These are phyloP conservation scores for Psittacara wagleri DNA, from an alignment of 2,113 vertebrate species.

Conservation along the genomic window DNA sequence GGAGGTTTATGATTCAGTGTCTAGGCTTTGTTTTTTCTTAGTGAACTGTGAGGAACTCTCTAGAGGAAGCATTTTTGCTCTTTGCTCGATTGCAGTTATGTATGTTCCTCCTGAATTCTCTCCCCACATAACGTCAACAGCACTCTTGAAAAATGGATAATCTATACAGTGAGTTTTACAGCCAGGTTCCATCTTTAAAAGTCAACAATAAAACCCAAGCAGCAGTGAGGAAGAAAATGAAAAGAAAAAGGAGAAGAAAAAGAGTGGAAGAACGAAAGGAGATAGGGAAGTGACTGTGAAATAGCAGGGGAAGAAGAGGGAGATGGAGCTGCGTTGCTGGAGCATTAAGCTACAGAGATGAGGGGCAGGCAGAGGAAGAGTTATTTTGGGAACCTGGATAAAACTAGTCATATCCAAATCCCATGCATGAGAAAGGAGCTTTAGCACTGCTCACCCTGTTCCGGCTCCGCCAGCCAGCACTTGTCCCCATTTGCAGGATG, in stretches of 20 bases:
- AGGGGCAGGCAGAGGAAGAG: neutral
- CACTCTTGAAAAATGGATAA: conserved; percentile 61
- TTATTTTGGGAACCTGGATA: neutral
- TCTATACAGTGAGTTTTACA: conserved; percentile 38
- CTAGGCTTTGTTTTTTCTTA: conserved; percentile 41
- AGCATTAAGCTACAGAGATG: neutral
- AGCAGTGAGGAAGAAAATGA: neutral
- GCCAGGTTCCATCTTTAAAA: conserved; percentile 34
- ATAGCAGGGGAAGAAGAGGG: neutral
- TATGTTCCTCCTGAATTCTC: conserved; percentile 22
- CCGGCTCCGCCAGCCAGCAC: accelerated
- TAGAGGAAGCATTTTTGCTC: conserved; percentile 20
- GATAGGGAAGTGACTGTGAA: neutral
- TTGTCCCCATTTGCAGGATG: neutral
- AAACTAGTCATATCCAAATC: accelerated
- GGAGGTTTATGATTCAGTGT: conserved; percentile 38
- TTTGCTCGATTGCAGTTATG: conserved; percentile 29
- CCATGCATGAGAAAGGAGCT: neutral
- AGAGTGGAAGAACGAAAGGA: neutral
- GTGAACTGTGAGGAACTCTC: conserved; percentile 34
- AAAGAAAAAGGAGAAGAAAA: neutral
- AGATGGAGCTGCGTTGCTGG: accelerated
- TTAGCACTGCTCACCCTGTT: neutral
- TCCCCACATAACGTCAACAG: conserved; percentile 1
- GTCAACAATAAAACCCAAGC: conserved; percentile 19